These are phyloP conservation scores for Gallinago media DNA, from an alignment of 2,113 vertebrate genomes.

Conservation along the genomic window DNA sequence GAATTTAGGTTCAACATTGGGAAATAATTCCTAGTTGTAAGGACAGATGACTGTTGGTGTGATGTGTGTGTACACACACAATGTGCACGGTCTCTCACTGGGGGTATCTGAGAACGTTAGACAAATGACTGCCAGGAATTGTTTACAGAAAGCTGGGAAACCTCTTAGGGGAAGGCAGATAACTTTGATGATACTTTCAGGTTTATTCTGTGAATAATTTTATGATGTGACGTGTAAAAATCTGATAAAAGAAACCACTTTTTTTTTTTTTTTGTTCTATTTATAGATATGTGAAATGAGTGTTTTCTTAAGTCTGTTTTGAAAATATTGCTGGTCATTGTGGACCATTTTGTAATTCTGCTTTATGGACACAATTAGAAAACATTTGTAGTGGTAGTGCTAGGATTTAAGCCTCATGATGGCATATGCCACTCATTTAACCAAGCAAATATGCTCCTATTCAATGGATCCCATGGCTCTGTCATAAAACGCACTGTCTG, in stretches of 20 bases:
- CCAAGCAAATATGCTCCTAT: neutral
- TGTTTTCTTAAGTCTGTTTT: neutral
- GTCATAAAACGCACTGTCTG: neutral
- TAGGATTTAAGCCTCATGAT: neutral
- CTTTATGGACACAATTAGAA: neutral
- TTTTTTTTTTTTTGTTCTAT: neutral
- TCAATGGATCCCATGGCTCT: neutral
- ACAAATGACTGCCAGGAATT: neutral
- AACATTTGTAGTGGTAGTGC: neutral
- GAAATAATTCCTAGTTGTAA: neutral
- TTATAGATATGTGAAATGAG: neutral
- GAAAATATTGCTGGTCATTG: neutral
- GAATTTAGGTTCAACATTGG: neutral
- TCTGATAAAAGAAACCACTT: neutral
- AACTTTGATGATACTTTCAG: neutral
- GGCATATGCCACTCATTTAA: neutral
- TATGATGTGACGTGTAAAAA: neutral
- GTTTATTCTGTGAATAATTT: neutral
- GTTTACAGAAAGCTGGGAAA: neutral
- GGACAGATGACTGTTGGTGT: neutral
- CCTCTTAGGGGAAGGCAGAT: neutral
- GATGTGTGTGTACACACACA: rapidly evolving
- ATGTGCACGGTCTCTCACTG: neutral
- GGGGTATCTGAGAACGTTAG: neutral
- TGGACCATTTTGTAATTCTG: neutral